Percentiles rank a stretch among this genome's conserved stretches.
Conservation (phyloP, 2,888 invertebrate genomes). For the Monochamus alternatus region DNA sequence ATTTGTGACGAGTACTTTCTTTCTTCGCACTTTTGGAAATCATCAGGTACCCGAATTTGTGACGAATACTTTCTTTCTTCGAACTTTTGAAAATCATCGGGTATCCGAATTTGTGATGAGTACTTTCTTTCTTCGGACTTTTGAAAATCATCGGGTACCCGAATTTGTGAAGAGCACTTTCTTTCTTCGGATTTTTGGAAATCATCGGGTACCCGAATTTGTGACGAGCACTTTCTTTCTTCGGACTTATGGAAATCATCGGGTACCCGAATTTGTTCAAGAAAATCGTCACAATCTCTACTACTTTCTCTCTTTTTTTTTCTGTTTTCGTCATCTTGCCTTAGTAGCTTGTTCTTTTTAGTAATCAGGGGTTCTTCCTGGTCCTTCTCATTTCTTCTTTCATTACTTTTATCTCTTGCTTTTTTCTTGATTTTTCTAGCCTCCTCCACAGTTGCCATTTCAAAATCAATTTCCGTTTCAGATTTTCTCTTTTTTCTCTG, state of each 20-base stretch:
- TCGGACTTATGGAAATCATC: neutral
- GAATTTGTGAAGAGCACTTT: neutral
- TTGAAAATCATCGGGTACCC: too few relatives aligned
- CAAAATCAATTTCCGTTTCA: conserved; percentile 2
- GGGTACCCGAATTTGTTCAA: neutral
- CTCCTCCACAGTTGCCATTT: neutral
- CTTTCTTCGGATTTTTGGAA: neutral
- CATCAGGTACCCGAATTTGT: neutral
- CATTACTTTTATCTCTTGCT: neutral
- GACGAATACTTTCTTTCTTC: neutral
- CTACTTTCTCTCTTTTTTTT: neutral
- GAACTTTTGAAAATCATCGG: neutral
- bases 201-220: too few relatives aligned
- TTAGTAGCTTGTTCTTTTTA: neutral
- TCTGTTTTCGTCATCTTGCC: neutral
- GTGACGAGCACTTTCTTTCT: neutral
- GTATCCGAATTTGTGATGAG: neutral
- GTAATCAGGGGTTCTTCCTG: neutral
- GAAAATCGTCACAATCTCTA: neutral
- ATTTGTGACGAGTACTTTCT: neutral
- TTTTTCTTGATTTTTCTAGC: neutral
- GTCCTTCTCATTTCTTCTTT: neutral
- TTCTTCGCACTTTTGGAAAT: neutral
- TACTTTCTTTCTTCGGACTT: neutral
- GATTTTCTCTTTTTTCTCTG: conserved; percentile 40